Base-by-base conservation (phyloP, 2,797 vertebrate species). In the Miichthys miiuy region DNA sequence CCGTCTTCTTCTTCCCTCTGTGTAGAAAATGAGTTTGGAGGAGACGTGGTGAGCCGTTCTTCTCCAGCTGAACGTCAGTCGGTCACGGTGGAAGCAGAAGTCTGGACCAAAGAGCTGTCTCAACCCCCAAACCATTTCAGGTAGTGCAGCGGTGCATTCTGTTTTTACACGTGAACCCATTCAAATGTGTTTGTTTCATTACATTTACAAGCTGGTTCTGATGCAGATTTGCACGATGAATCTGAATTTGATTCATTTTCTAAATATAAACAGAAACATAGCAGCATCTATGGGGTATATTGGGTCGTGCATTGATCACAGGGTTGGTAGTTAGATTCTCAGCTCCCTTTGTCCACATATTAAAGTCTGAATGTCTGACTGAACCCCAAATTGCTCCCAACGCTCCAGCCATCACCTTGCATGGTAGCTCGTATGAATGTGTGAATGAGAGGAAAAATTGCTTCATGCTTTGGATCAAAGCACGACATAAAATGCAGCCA, bases 1-100 rank as follows among this genome's bases (percentile, higher is more conserved):
- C 83, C 66, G 13, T 81, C 87, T 90, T 84, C 80, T 86, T 75
- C 83, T 79, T 81, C 79, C 76, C 54, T 77, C 61, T 84, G 77
- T 93, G 85, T 67, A 98, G 97, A 97, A 95, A 95, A 98, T 97
- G 97, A 96, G 89, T 93, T 87, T 89, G 91, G 93, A 95, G 93
- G 94, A 95, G 94, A 94, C 85, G 78, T 94, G 96, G 95, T 97
- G 96, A 98, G 87, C 90, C 78, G 78, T 79, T 87, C 83, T 79
- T 78, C 92, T 89, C 93, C 88, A 90, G 91, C 93, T 88, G 62
- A 91, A 93, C 88, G 69, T 82, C 91, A 85, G 88, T 87, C 85
- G 87, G 86, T 90, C 89, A 85, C 91, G 71, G 91, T 94, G 93
- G 93, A 92, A 89, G 86, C 91, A 91, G 90, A 93, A 92, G 87